Evolutionary conservation across 1,140 invertebrate species (phyloP), one percentile per base, ranked within the genome.

Genomic region (Eupeodes corollae): DNA sequence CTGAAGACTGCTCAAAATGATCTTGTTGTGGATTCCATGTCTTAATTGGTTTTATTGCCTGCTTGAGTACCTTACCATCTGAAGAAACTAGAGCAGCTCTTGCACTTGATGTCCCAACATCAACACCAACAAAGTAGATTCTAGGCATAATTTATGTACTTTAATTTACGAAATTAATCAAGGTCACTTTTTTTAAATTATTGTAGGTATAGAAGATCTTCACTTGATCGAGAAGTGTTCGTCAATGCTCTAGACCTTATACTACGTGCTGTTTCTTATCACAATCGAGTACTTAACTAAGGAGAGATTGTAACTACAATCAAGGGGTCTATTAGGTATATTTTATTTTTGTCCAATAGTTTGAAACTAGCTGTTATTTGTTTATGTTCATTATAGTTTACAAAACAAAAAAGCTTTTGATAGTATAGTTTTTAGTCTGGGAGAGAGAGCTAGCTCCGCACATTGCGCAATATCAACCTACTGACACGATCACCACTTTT

Each of bases 1-100:
- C 77, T 0, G 88, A 89, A n/a, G 88, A 93, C 70, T 98, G 94
- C 68, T 96, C 88, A 70, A 89, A 96, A 67, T 79, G 86, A 60
- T 86, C 77, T 2, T 76, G 64, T 56, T 77, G 71, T 1, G 86
- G 83, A 59, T 84, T 88, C 78, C 83, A 89, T 3, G 84, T 90
- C 58, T 77, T 69, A 31, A 90, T 86, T 6, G 78, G 61, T 59
- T 80, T 71, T 1, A 79, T 78, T 16, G 79, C 69, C 30, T 73
- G 71, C 54, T 77, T 75, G 3, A 83, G 33, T 15, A 93, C 72
- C 55, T 77, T 74, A 2, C 91, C 91, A 37, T 71, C 59, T 2
- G 70, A 59, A 34, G 73, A 65, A 10, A 93, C 82, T 18, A 96
- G 62, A 32, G 84, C 91, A 15, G 85, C 89, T 50, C 93, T 68